Evolutionary conservation across 2,797 vertebrate species (phyloP).

Genomic region (Bucorvus abyssinicus): DNA sequence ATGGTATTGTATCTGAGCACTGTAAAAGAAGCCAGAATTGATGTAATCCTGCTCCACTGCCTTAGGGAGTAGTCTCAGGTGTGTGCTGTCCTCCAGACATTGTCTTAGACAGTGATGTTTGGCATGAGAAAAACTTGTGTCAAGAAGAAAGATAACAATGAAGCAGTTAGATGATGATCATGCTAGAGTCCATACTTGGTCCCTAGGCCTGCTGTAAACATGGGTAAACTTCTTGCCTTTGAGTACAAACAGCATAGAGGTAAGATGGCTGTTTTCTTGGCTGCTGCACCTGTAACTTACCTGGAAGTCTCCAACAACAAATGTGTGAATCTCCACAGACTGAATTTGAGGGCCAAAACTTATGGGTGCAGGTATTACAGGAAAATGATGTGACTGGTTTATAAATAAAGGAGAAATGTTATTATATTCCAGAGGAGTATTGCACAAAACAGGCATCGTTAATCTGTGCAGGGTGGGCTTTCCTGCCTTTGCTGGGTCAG

Average conservation of each 20-base stretch:
- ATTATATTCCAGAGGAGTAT: background rate
- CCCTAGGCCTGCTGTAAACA: background rate
- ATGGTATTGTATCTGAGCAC: background rate
- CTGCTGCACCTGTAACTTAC: background rate
- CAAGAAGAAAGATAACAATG: background rate
- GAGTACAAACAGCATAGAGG: background rate
- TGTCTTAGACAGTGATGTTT: background rate
- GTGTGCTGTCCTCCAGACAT: background rate
- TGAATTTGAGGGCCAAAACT: background rate
- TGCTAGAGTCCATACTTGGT: background rate
- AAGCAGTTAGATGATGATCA: background rate
- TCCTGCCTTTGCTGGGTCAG: background rate
- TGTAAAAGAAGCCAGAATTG: background rate
- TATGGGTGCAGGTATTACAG: background rate
- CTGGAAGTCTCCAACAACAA: background rate
- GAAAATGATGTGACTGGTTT: background rate
- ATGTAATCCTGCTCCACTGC: background rate
- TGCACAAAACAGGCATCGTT: background rate
- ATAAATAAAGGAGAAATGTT: background rate
- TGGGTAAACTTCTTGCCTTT: background rate
- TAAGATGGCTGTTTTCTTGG: background rate
- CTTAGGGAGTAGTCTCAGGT: background rate
- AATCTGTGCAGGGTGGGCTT: background rate
- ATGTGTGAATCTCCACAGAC: background rate
- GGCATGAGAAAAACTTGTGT: background rate